Evolutionary conservation across 2,113 vertebrate genomes (phyloP).

Genomic region (Dendropsophus ebraccatus): DNA sequence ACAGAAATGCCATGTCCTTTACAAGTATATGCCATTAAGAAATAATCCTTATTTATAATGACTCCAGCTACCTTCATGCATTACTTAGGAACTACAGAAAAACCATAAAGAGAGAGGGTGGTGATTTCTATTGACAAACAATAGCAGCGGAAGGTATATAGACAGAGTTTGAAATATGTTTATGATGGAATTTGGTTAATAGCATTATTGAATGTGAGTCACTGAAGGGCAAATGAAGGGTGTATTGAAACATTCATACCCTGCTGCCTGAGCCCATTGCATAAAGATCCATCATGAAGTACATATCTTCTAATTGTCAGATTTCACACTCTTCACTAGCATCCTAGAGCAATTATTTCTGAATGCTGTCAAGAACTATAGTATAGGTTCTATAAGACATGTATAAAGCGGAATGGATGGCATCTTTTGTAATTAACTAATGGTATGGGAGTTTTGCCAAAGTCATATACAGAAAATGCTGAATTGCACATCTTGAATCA

Average conservation of each 20-base stretch:
- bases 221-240: slow-evolving; percentile 53
- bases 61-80: slow-evolving; percentile 4
- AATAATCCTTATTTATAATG: not conserved
- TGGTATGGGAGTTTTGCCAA: slow-evolving; percentile 14
- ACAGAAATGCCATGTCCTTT: slow-evolving; percentile 10
- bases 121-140: slow-evolving; percentile 9
- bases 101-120: not conserved
- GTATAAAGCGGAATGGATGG: not conserved
- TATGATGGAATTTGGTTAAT: slow-evolving; percentile 32
- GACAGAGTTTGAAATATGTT: slow-evolving; percentile 14
- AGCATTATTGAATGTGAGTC: not conserved
- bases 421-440: slow-evolving; percentile 28
- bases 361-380: slow-evolving; percentile 32
- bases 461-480: slow-evolving; percentile 21
- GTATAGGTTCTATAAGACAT: not conserved
- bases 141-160: not conserved
- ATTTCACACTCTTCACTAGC: slow-evolving; percentile 28
- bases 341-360: slow-evolving; percentile 13
- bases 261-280: not conserved
- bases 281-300: slow-evolving; percentile 26
- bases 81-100: not conserved
- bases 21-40: not conserved
- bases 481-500: not conserved
- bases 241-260: slow-evolving; percentile 21
- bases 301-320: slow-evolving; percentile 39